These are phyloP conservation scores for Morone chrysops DNA, from an alignment of 2,113 vertebrate species.

Conservation along the genomic window DNA sequence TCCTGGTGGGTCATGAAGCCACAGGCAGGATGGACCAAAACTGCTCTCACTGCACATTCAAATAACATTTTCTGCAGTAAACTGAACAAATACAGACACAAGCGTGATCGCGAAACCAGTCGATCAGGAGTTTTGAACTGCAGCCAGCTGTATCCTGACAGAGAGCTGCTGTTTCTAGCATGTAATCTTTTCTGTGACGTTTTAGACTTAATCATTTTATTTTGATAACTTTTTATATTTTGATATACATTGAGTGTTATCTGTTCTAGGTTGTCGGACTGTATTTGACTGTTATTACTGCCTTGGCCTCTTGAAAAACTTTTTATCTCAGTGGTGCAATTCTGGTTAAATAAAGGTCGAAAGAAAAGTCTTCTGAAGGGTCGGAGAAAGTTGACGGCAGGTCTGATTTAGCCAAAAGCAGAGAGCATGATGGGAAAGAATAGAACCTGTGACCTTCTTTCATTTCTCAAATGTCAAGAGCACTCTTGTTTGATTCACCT, in stretches of 20 bases:
- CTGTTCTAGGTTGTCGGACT: neutral
- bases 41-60: too few relatives aligned
- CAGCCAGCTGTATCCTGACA: neutral
- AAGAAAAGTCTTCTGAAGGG: neutral
- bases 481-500: neutral
- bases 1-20: too few relatives aligned
- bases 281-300: neutral
- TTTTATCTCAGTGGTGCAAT: neutral
- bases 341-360: neutral
- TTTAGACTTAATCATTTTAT: neutral
- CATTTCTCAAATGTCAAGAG: constrained; percentile 2
- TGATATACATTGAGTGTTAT: neutral
- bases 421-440: neutral
- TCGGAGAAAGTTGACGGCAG: too few relatives aligned
- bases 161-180: neutral
- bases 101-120: constrained; percentile 8
- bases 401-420: neutral
- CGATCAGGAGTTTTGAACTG: neutral
- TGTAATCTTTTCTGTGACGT: too few relatives aligned
- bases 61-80: neutral
- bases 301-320: neutral
- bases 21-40: too few relatives aligned
- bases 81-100: neutral
- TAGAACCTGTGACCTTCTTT: neutral
- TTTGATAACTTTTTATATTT: neutral